Conservation (phyloP, 2,797 vertebrate genomes). For the Hipposideros larvatus region DNA sequence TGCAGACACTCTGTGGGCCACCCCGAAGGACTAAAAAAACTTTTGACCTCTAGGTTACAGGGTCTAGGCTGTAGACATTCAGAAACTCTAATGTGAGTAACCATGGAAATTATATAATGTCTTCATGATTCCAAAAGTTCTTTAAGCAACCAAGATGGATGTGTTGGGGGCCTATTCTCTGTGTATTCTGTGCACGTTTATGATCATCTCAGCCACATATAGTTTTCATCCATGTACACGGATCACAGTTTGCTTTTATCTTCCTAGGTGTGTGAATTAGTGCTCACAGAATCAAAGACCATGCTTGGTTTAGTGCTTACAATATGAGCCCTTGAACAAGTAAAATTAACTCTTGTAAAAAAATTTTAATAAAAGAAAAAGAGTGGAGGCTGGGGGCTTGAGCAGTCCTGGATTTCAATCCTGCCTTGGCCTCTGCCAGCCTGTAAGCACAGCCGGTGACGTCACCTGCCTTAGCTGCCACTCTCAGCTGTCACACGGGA, state of each 20-base stretch:
- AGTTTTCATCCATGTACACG: background rate
- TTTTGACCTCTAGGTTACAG: background rate
- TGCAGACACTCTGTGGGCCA: background rate
- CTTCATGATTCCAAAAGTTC: background rate
- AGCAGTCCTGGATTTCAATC: background rate
- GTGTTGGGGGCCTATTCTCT: background rate
- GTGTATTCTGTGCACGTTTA: accelerated
- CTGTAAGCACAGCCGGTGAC: background rate
- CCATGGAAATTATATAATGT: background rate
- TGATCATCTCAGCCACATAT: background rate
- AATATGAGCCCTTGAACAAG: background rate
- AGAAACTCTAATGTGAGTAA: background rate
- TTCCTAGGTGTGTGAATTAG: background rate
- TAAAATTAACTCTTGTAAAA: background rate
- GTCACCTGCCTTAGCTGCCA: background rate
- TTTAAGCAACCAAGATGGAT: background rate
- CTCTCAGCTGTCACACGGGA: background rate
- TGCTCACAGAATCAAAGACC: background rate
- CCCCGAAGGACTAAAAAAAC: background rate
- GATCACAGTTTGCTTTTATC: background rate
- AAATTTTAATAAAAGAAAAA: background rate
- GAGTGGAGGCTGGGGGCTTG: background rate
- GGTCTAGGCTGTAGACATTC: background rate
- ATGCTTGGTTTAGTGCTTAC: background rate
- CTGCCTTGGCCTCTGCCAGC: background rate